Evolutionary conservation across 2,113 vertebrate genomes (phyloP), one percentile per base, ranked within the genome.

Genomic region (Salvelinus alpinus): DNA sequence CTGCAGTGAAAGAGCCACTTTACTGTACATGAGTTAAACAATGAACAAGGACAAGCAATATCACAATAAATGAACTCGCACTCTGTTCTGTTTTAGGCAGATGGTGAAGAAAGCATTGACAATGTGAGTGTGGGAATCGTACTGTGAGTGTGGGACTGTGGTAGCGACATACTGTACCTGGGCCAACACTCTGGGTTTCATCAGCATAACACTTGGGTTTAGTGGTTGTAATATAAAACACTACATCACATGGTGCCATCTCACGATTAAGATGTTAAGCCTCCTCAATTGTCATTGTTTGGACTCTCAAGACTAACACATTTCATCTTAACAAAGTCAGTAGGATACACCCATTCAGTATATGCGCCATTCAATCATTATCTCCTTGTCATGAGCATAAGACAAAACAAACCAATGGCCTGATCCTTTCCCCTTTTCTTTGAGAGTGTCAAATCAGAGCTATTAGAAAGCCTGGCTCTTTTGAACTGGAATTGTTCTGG

Each of bases 141-240:
- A 44, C 38, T 44, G 38, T 44, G 38, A 44, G 51, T 54, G 12
- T 54, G 51, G 51, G 51, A 54, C 51, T 54, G 51, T 54, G 16
- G 51, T 54, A 16, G 16, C 51, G 16, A 22, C 59, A 22, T 16
- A 24, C 16, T 22, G 13, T 22, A 22, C 59, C 59, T 62, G n/a
- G 59, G 59, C 16, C 51, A 62, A 62, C 59, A 62, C 59, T 70
- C 38, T 70, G 38, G n/a, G 4, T 47, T 70, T 48, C 68, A 70
- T 48, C 68, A 70, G 20, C 68, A 13, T 18, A 47, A 70, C 68
- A 48, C 68, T 70, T 24, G 38, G 20, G 22, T 48, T 48, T 4
- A 70, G 68, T 70, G 44, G 68, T 70, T 70, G 44, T 16, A 24
- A 70, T 70, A 48, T 70, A 5, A 48, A 48, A 70, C 12, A 47